Evolutionary conservation across 2,797 vertebrate genomes (phyloP), one percentile per base, ranked within the genome.

Genomic region (Percopsis omiscomaycus): DNA sequence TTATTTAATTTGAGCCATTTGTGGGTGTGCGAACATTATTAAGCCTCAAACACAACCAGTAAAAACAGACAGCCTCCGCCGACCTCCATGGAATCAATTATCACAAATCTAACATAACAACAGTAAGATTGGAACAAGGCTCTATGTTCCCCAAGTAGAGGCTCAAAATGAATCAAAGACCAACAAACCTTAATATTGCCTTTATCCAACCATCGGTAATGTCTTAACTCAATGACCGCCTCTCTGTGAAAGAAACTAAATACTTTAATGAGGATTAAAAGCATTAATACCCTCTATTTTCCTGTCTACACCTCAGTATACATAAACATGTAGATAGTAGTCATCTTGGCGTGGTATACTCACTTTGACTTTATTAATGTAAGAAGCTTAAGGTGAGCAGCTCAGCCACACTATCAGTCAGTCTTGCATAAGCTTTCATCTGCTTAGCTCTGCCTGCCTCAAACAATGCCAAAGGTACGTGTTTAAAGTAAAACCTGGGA

Each of bases 371-470:
- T 85, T 84, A 87, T 88, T 87, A 84, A 71, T 6, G 62, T 91
- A 92, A 92, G 86, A 82, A 75, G 87, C 87, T 92, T 90, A 91
- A 86, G 66, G 42, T 83, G 77, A 78, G 86, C 70, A 84, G 84
- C 82, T 78, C 72, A 83, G 74, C 71, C 67, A 73, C 56, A 71
- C 81, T 78, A 84, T 80, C 66, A 84, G 68, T 82, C 76, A 55
- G 64, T 76, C 45, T 62, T 55, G 69, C 68, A 66, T 74, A 77
- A 86, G 71, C 68, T 73, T 80, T 69, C 50, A 60, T 37, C 32
- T 37, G 32, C 6, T 37, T 6, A 37, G 32, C 32, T 37, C 32
- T 37, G 32, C 32, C 32, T 37, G 32, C 32, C 32, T 37, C 32
- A 37, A 37, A 37, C 32, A 37, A 37, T 37, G 6, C 32, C 32